Conservation (phyloP, 2,113 vertebrate genomes). For the Vimba vimba region DNA sequence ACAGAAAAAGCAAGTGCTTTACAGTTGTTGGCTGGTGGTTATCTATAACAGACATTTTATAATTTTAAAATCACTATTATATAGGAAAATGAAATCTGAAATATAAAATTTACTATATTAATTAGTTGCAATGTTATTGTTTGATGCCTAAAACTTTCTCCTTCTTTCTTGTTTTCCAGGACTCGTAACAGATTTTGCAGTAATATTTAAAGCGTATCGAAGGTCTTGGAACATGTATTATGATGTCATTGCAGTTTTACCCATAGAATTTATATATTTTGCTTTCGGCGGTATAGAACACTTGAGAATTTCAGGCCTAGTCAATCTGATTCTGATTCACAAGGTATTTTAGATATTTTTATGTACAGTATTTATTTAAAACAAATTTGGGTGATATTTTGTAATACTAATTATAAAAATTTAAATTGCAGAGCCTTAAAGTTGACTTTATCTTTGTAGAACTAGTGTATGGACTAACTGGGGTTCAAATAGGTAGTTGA, state of each 20-base stretch:
- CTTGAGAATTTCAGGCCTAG: constrained; percentile 25
- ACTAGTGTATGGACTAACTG: not conserved
- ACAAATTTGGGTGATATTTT: not conserved
- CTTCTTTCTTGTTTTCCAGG: constrained; percentile 21
- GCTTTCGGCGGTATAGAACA: not conserved
- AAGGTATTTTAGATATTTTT: constrained; percentile 31
- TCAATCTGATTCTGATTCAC: constrained; percentile 49
- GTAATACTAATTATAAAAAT: not conserved
- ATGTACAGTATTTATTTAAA: not conserved
- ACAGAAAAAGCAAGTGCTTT: not conserved
- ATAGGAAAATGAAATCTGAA: no score
- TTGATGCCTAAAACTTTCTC: not conserved
- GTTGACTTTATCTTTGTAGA: not conserved
- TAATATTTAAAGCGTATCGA: constrained; percentile 35
- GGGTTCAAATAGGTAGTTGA: not conserved
- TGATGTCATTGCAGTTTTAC: constrained; percentile 47
- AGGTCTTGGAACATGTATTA: constrained; percentile 47
- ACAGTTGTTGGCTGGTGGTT: not conserved
- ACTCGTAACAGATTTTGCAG: constrained; percentile 19
- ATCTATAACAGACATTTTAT: no score
- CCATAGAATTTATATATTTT: constrained; percentile 40
- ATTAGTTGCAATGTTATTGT: not conserved
- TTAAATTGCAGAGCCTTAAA: not conserved
- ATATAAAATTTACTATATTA: not conserved
- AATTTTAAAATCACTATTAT: not conserved